Base-by-base conservation (phyloP, 2,797 vertebrate species). In the Enteromius treurensis region DNA sequence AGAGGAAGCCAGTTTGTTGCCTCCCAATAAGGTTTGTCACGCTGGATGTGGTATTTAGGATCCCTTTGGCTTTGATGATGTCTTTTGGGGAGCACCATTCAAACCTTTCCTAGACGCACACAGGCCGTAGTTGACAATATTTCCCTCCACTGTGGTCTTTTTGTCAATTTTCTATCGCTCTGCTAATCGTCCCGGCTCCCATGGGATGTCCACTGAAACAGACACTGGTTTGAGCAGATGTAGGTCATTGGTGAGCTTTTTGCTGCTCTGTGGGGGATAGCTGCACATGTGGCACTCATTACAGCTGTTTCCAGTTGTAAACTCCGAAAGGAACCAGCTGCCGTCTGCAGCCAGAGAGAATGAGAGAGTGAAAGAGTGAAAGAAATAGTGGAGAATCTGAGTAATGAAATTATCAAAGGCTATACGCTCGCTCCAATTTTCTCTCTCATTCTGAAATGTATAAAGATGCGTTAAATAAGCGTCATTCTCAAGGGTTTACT, bases 271-370 rank as follows among this genome's bases (percentile, higher is more conserved):
- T 88, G 88, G 89, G 90, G 90, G 91, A 91, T 85, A 87, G 85
- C 89, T 91, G 86, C 92, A 94, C 94, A 95, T 94, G 93, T 95
- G 94, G 92, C 92, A 92, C 88, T 92, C 92, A 91, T 93, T 95
- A 94, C 91, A 95, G 92, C 91, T 94, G 93, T 94, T 93, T 93
- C 91, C 93, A 95, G 93, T 91, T 93, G 92, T 94, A 92, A 93
- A 90, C 5, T 47, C 85, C 53, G 82, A 92, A 90, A 91, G 89
- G 91, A 93, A 93, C 90, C 93, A 93, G 92, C 92, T 93, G 94
- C 90, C 89, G 91, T 93, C 90, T 91, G 89, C 88, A 84, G 86
- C 88, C 86, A 84, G 84, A 70, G 73, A 89, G 90, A 88, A 83
- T 86, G 84, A 89, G 80, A 67, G 40, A 79, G 77, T 87, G 89